Percentiles rank a stretch among this genome's conserved stretches.
These are phyloP conservation scores for Formicarius rufipectus DNA, from an alignment of 2,113 vertebrate genomes.

Conservation along the genomic window DNA sequence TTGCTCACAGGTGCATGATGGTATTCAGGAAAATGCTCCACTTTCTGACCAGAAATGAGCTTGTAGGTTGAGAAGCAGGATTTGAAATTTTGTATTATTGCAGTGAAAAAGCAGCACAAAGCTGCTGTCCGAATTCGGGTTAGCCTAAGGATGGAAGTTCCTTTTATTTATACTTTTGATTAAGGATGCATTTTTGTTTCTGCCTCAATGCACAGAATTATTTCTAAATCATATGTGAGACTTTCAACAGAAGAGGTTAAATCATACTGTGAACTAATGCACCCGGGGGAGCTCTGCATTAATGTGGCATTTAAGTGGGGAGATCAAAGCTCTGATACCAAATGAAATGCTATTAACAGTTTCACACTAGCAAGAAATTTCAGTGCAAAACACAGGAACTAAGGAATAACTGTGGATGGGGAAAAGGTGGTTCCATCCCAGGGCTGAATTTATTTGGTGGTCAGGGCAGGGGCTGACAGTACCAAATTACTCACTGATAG, in stretches of 20 bases:
- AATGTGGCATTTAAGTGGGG: neutral
- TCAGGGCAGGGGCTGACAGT: neutral
- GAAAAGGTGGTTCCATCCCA: neutral
- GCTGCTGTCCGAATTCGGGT: neutral
- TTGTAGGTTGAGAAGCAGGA: neutral
- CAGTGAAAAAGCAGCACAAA: neutral
- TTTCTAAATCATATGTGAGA: conserved; percentile 3
- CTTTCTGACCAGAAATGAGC: neutral
- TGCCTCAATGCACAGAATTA: neutral
- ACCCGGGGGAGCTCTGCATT: conserved; percentile 36
- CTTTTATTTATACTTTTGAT: conserved; percentile 11
- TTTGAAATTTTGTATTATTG: neutral
- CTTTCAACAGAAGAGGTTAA: conserved; percentile 41
- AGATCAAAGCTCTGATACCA: conserved; percentile 44
- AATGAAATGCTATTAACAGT: neutral
- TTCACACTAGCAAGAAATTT: neutral
- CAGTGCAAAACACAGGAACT: neutral
- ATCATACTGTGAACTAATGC: neutral
- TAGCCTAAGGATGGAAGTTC: neutral
- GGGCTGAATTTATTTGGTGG: neutral
- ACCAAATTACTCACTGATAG: neutral
- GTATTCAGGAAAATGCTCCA: neutral
- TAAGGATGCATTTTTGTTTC: conserved; percentile 13
- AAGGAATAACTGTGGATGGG: neutral
- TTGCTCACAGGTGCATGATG: neutral